Conservation (phyloP, 37 sponge, comb jelly and placozoan genomes). For the Mnemiopsis leidyi region DNA sequence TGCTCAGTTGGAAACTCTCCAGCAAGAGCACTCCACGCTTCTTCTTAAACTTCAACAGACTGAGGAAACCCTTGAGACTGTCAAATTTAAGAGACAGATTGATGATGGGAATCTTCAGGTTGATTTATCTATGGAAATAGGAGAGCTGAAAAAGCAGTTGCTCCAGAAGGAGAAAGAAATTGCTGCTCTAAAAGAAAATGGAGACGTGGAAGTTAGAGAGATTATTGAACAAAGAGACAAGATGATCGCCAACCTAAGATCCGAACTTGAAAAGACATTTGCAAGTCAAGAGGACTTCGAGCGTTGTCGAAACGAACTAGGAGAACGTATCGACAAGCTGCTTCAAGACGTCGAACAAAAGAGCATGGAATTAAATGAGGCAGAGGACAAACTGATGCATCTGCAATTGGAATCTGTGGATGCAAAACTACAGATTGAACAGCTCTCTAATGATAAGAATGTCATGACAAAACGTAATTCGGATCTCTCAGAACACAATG, state of each 20-base stretch:
- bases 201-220: neutral
- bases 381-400: slow-evolving; percentile 41
- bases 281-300: neutral
- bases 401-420: slow-evolving; percentile 42
- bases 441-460: neutral
- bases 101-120: neutral
- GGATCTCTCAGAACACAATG: neutral
- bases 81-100: neutral
- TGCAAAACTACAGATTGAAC: neutral
- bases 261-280: slow-evolving; percentile 15
- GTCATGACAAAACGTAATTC: neutral
- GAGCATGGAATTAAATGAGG: slow-evolving; percentile 28
- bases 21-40: neutral
- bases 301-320: neutral
- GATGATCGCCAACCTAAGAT: slow-evolving; percentile 49
- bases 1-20: neutral
- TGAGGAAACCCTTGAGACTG: neutral
- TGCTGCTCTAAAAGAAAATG: neutral
- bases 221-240: neutral
- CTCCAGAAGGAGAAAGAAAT: neutral
- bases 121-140: neutral
- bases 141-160: neutral
- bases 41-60: slow-evolving; percentile 1
- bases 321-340: neutral
- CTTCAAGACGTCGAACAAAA: neutral